Conservation (phyloP, 2,797 vertebrate genomes). For the Balearica regulorum region DNA sequence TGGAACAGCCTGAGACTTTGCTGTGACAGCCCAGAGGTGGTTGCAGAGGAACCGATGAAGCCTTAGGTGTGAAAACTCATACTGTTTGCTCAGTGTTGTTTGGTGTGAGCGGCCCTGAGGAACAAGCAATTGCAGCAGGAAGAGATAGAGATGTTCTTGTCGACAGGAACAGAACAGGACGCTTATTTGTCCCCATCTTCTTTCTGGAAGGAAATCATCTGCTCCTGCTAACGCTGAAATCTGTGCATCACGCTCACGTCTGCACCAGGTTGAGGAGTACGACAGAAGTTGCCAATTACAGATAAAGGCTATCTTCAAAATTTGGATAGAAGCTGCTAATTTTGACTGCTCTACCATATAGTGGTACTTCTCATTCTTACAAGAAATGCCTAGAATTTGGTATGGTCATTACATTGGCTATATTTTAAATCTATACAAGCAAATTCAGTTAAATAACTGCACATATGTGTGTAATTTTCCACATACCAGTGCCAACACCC, state of each 20-base stretch:
- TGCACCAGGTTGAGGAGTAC: background rate
- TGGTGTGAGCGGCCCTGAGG: background rate
- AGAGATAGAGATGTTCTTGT: background rate
- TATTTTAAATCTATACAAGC: background rate
- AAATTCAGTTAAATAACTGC: background rate
- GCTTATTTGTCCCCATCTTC: slow-evolving; percentile 10
- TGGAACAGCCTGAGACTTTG: background rate
- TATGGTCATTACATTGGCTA: background rate
- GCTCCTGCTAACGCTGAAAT: background rate
- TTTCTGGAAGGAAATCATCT: slow-evolving; percentile 18
- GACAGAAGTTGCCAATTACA: slow-evolving; percentile 1
- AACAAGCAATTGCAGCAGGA: background rate
- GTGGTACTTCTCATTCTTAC: background rate
- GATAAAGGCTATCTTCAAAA: background rate
- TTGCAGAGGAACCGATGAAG: background rate
- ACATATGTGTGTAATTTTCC: slow-evolving; percentile 8
- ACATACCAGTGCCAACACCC: background rate
- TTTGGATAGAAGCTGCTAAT: background rate
- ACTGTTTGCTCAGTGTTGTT: background rate
- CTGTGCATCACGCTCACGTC: background rate
- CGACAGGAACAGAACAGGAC: slow-evolving; percentile 21
- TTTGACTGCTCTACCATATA: background rate
- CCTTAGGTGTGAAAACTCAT: background rate
- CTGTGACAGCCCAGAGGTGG: background rate
- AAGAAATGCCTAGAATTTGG: background rate